Conservation (phyloP, 2,113 vertebrate species). For the Salminus brasiliensis region DNA sequence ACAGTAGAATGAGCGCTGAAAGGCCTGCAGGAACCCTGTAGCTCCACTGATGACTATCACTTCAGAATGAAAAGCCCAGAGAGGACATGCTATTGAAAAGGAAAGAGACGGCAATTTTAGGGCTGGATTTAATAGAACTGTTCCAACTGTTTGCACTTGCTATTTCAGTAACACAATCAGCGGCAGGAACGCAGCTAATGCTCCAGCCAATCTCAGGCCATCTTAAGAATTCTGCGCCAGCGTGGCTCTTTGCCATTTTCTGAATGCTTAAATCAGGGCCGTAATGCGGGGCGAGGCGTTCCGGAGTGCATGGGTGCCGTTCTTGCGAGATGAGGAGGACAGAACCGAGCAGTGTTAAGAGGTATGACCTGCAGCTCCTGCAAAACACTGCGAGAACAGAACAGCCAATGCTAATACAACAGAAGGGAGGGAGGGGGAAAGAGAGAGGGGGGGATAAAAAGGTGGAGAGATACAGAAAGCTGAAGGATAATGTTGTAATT, state of each 20-base stretch:
- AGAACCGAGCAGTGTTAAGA: too few species aligned
- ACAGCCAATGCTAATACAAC: not conserved
- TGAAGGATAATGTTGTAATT: too few species aligned
- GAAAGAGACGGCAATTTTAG: conserved; percentile 10
- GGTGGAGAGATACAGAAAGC: not conserved
- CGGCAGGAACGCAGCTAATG: conserved; percentile 12
- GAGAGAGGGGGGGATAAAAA: not conserved
- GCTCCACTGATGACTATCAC: conserved; percentile 25
- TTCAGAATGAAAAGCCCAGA: conserved; percentile 34
- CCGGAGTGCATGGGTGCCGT: not conserved
- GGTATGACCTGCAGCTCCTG: too few species aligned
- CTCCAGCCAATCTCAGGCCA: conserved; percentile 5
- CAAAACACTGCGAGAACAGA: not conserved
- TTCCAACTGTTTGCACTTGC: conserved; percentile 30
- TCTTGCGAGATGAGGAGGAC: not conserved
- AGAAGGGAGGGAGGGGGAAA: not conserved
- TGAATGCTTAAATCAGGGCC: not conserved
- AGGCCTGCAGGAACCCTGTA: conserved; percentile 20
- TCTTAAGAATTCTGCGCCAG: conserved; percentile 13
- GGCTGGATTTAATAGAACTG: conserved; percentile 22
- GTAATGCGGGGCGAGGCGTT: not conserved
- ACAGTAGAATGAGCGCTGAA: not conserved
- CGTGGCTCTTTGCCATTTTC: not conserved
- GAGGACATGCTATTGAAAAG: conserved; percentile 8
- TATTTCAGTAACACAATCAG: not conserved